phyloP scores from a whole-genome alignment of 2,797 vertebrate species.

The Poeciliopsis turneri region DNA sequence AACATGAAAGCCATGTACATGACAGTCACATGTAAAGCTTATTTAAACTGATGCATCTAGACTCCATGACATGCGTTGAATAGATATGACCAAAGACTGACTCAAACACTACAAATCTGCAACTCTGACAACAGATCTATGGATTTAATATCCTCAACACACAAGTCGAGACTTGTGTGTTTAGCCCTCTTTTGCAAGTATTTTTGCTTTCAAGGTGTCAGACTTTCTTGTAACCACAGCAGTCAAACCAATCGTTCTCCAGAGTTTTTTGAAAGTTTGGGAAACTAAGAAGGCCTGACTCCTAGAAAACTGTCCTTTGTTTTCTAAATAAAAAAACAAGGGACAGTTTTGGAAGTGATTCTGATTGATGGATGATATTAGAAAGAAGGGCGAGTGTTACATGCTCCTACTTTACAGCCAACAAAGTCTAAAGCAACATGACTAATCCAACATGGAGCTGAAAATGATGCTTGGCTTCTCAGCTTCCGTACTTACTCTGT shows the following conservation, averaged over 20 bases:
- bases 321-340: neutral
- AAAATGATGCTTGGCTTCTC: neutral
- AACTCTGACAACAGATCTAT: constrained; percentile 23
- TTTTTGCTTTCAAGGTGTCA: neutral
- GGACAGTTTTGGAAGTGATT: neutral
- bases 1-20: neutral
- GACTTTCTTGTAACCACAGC: neutral
- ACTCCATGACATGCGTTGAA: constrained; percentile 48
- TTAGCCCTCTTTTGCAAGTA: neutral
- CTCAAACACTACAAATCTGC: constrained; percentile 24
- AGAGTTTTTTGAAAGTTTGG: neutral
- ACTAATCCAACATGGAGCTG: neutral
- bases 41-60: constrained; percentile 23
- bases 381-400: constrained; percentile 33
- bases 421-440: constrained; percentile 28
- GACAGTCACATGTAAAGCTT: constrained; percentile 23
- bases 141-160: constrained; percentile 14
- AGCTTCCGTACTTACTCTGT: constrained; percentile 72
- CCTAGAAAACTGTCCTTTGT: too few relatives aligned
- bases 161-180: constrained; percentile 26
- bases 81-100: constrained; percentile 32
- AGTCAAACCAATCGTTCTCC: neutral
- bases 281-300: neutral
- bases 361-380: constrained; percentile 6
- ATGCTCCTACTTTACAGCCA: constrained; percentile 49